Conservation (phyloP, 2,888 invertebrate species). For the Limnephilus auricula region DNA sequence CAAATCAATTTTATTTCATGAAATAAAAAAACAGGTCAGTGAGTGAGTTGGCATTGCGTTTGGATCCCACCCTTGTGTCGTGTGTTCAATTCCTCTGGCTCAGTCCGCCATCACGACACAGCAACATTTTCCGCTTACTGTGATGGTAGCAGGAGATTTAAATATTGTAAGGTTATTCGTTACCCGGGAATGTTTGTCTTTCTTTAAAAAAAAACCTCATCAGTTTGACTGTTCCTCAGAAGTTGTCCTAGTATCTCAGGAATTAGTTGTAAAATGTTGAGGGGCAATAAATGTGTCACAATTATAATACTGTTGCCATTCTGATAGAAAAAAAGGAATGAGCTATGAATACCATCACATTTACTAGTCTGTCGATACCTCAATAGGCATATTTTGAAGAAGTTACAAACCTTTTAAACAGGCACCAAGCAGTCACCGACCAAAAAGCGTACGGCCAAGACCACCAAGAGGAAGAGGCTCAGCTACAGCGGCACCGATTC, state of each 20-base stretch:
- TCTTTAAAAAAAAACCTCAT: no score
- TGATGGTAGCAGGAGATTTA: no score
- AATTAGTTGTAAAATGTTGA: not conserved
- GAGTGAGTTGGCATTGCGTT: no score
- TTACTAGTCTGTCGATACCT: conserved; percentile 65
- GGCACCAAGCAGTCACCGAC: conserved; percentile 53
- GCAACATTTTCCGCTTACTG: no score
- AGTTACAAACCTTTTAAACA: conserved; percentile 13
- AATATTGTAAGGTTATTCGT: no score
- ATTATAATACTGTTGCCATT: not conserved
- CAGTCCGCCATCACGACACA: no score
- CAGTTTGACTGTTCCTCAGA: no score
- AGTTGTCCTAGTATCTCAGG: no score
- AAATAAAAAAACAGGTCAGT: no score
- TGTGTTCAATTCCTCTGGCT: no score
- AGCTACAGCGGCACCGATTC: conserved; percentile 71
- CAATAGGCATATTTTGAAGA: conserved; percentile 66
- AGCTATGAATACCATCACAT: not conserved
- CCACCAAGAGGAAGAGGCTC: conserved; percentile 63
- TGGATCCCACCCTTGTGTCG: no score
- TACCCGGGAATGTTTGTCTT: no score
- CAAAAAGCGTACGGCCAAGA: conserved; percentile 58
- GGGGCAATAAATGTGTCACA: not conserved
- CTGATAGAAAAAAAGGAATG: not conserved
- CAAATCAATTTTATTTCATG: not conserved